Evolutionary conservation across 2,797 vertebrate genomes (phyloP).

Genomic region (Hafferia zeledoni): DNA sequence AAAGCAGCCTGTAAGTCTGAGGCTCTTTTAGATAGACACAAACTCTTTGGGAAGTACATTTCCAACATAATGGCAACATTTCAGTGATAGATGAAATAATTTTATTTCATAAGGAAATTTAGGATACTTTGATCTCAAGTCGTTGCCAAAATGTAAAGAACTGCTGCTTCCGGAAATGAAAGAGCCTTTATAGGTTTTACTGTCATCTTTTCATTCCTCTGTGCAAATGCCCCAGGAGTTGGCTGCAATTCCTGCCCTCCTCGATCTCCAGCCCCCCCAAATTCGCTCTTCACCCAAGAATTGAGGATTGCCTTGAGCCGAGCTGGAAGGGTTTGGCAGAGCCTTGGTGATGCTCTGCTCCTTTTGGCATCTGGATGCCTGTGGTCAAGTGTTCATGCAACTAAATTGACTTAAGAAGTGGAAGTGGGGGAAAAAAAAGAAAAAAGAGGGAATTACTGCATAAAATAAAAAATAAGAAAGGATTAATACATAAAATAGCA

Average conservation of each 20-base stretch:
- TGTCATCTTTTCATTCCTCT: background rate
- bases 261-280: background rate
- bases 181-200: slow-evolving; percentile 12
- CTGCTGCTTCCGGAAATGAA: background rate
- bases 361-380: fast-evolving
- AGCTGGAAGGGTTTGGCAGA: background rate
- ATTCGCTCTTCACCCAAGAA: background rate
- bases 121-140: slow-evolving; percentile 14
- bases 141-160: background rate
- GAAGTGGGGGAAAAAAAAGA: background rate
- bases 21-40: background rate
- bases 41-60: background rate
- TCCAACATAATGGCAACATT: background rate
- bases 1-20: background rate
- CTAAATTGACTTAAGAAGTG: background rate
- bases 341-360: background rate
- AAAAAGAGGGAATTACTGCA: background rate
- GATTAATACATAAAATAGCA: background rate
- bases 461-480: background rate
- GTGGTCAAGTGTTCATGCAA: fast-evolving
- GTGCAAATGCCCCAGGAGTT: background rate
- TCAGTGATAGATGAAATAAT: slow-evolving; percentile 1
- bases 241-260: background rate
- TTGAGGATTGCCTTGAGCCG: background rate
- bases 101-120: slow-evolving; percentile 49